Base-by-base conservation (phyloP, 2,888 invertebrate genomes). In the Metallyticus violacea region DNA sequence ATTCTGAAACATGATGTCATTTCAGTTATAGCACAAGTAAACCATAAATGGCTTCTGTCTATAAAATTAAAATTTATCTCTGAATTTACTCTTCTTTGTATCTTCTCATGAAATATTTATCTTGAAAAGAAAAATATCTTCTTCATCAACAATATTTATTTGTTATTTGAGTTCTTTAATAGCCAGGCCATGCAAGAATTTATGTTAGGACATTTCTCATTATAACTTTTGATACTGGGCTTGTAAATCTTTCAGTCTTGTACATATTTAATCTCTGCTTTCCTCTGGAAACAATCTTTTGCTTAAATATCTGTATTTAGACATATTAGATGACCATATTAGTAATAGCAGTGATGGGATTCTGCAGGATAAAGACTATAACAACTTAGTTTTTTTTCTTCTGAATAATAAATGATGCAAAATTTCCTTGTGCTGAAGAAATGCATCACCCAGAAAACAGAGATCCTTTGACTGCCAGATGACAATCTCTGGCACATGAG, bases 1-100 rank as follows among this genome's bases (percentile, higher is more conserved):
- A 86, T 85, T 88, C 87, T 88, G 78, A 7, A 86, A 87, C 76
- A 86, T 29, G 40, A 62, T 22, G 22, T 62, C 40, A 62, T 62
- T 9, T 6, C 40, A 15, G 40, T 62, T 62, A 15, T 62, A 62
- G 40, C 15, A 62, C 15, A 62, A 62, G 40, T 9, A 62, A 62
- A 4, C 40, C 40, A 62, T 15, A 9, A n/a, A n/a, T n/a, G n/a
- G n/a, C n/a, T n/a, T n/a, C n/a, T n/a, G n/a, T n/a, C n/a, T 1
- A 85, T 15, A 85, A 62, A 80, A 30, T 22, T 22, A n/a, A 40
- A 7, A 80, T 29, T 78, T 26, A 82, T 22, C 9, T 29, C 77
- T 83, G 25, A 29, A 85, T 79, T 79, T 79, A 26, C 25, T 29
- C n/a, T 22, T 62, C 0, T 15, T 62, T 62, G 30, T 1, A 2